Evolutionary conservation across 2,797 vertebrate species (phyloP), one percentile per base, ranked within the genome.

Genomic region (Sebastes alutus): DNA sequence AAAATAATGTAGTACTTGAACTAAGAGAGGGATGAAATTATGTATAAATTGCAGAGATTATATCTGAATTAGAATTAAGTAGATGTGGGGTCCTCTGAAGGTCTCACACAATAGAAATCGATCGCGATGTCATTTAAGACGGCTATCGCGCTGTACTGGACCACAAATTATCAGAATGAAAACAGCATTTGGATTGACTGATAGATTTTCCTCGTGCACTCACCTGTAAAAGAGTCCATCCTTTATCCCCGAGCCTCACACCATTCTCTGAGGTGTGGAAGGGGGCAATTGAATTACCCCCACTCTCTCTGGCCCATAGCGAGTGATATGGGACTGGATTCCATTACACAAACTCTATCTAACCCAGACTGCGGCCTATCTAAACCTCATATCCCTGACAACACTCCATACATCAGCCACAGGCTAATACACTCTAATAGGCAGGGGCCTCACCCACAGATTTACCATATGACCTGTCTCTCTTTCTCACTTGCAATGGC

Each of bases 361-460:
- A 85, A 78, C 74, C 83, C 88, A 92, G 89, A 92, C 88, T 88
- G 82, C 75, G 72, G 88, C 91, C 89, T 91, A 92, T 93, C 90
- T 91, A 93, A 94, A 94, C 91, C 92, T 94, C 92, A 94, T 95
- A 93, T 94, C 92, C 89, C 87, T 94, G 94, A 95, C 93, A 93
- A 92, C 83, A 81, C 80, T 89, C 92, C 92, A 95, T 95, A 94
- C 86, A 95, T 95, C 94, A 94, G 88, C 93, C 92, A 88, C 92
- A 92, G 90, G 88, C 91, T 94, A 94, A 95, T 94, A 93, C 83
- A 81, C 89, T 88, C 75, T 93, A 93, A 93, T 94, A 83, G 89
- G 85, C 60, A 23, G 46, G 22, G 75, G 87, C 87, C 78, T 91
- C 84, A 84, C 88, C 84, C 90, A 91, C 82, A 88, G 87, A 87